Base-by-base conservation (phyloP, 1,140 invertebrate species). In the Micrasema longulum region DNA sequence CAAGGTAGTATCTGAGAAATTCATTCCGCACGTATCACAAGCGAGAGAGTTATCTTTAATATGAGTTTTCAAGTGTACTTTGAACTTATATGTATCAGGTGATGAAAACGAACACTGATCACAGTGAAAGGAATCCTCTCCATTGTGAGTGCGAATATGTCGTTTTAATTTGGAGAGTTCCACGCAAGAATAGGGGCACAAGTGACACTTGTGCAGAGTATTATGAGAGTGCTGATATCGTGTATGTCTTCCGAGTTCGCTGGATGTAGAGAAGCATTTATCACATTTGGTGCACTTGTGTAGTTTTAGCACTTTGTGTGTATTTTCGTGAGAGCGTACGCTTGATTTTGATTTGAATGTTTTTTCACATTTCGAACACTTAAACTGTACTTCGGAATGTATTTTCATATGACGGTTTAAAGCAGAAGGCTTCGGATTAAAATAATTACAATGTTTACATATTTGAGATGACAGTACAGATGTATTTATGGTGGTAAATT, bases 51-150 rank as follows among this genome's bases (percentile, higher is more conserved):
- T 88, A 73, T 97, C 95, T 0, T 96, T 96, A 0, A 96, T 98
- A 78, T 99, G 97, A 12, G 96, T 98, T 45, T 97, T 91, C 75
- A 97, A 87, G 81, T 99, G 97, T 31, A 97, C 92, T 80, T 97
- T 95, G 79, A 99, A 84, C 84, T 99, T 99, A 82, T 98, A 99
- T n/a, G 96, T 98, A 83, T 99, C 97, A 4, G 97, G 97, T 79
- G 95, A 97, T 14, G 97, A 96, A 80, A 99, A 99, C 2, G 95
- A 97, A 85, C 97, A 99, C 83, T 98, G 95, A 0, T 94, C 93
- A 81, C 97, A 99, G 89, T 95, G 79, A 52, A 78, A 88, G 3
- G 87, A 87, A 9, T 87, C 75, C 77, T 89, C 87, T 18, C 87
- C 84, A 6, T 82, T 90, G 76, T 91, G 89, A 69, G 88, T 89